Conservation (phyloP, 2,888 invertebrate genomes). For the Orthosia incerta region DNA sequence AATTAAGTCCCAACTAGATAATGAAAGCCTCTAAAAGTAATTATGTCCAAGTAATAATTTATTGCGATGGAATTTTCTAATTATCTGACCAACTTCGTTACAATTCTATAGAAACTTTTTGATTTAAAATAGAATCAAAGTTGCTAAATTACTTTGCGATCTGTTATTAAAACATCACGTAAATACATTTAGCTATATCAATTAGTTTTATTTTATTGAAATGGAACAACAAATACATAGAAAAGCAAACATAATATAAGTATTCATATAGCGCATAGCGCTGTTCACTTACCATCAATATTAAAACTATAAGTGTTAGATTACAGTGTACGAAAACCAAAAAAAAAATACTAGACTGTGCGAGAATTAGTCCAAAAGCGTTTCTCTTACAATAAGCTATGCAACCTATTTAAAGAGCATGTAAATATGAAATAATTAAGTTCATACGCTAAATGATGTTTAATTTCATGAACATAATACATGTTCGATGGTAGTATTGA, state of each 20-base stretch:
- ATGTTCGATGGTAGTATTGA: constrained; percentile 14
- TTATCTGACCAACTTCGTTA: constrained; percentile 42
- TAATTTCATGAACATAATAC: constrained; percentile 22
- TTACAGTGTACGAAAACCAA: too few relatives aligned
- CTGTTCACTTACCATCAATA: too few relatives aligned
- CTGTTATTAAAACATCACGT: constrained; percentile 5
- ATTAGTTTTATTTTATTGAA: background rate
- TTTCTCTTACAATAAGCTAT: too few relatives aligned
- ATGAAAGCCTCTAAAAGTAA: constrained; percentile 40
- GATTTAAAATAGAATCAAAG: constrained; percentile 29
- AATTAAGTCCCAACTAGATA: constrained; percentile 39
- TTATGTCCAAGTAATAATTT: constrained; percentile 44
- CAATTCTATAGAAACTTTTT: constrained; percentile 18
- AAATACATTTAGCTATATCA: background rate
- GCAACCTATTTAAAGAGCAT: too few relatives aligned
- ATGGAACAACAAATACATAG: too few relatives aligned
- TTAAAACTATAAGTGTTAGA: too few relatives aligned
- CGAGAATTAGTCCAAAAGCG: too few relatives aligned
- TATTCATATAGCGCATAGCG: too few relatives aligned
- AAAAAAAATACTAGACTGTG: too few relatives aligned
- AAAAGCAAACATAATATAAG: too few relatives aligned
- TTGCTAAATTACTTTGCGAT: constrained; percentile 3
- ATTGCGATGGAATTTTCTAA: constrained; percentile 50
- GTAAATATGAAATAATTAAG: too few relatives aligned
- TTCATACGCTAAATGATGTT: background rate